phyloP scores from a whole-genome alignment of 2,113 vertebrate species.

The Archocentrus centrarchus region DNA sequence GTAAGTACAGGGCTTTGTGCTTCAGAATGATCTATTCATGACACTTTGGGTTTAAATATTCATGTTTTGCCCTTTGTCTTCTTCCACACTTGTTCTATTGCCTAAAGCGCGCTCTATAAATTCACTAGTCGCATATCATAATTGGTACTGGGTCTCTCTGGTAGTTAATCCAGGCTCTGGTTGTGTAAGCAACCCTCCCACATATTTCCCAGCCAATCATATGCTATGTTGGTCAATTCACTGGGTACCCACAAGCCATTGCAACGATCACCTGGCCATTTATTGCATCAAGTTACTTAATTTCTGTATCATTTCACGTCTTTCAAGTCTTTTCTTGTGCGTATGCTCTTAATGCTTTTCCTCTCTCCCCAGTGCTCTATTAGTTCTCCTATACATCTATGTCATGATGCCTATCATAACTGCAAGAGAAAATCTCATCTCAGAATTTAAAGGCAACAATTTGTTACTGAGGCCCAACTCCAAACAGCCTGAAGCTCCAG shows the following conservation, averaged over 20 bases:
- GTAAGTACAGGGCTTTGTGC: neutral
- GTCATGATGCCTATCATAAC: constrained; percentile 15
- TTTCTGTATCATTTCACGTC: too few relatives aligned
- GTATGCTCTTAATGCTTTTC: neutral
- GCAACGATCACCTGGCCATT: neutral
- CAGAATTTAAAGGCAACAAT: constrained; percentile 23
- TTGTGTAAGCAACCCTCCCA: neutral
- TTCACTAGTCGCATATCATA: neutral
- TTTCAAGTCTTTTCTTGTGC: neutral
- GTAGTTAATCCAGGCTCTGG: neutral
- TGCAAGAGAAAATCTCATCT: constrained; percentile 44
- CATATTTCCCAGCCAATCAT: neutral
- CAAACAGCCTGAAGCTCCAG: neutral
- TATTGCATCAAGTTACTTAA: neutral
- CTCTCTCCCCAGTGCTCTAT: neutral
- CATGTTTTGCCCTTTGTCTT: neutral
- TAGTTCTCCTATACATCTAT: neutral
- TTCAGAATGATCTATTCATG: neutral
- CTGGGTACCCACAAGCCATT: neutral
- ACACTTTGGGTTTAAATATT: constrained; percentile 7
- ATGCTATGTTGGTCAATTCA: neutral
- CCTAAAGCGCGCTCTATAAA: neutral
- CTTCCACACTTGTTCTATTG: neutral
- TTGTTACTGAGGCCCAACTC: neutral
- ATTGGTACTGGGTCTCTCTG: neutral